Base-by-base conservation (phyloP, 1,140 invertebrate genomes). In the Apocrypta bakeri region DNA sequence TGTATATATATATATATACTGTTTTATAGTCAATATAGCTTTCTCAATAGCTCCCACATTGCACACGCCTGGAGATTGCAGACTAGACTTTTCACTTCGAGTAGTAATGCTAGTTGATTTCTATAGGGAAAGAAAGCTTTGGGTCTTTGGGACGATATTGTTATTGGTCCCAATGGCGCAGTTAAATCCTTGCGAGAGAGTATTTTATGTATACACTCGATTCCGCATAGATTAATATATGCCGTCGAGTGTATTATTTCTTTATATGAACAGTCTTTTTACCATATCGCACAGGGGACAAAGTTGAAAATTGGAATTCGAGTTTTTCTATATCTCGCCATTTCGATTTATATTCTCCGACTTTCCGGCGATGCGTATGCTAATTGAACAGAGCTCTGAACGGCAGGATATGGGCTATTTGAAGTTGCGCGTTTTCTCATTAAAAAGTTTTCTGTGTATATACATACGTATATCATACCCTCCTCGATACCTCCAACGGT, bases 141-240 rank as follows among this genome's bases (percentile, higher is more conserved):
- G 31, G 73, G 31, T 77, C 73, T 71, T 83, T 74, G 79, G 21
- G 33, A 68, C 74, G 82, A 83, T 74, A 74, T 83, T 74, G 71
- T 69, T 56, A 78, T 83, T 64, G 81, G 33, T 83, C 76, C 76
- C 82, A 83, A 72, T 79, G 76, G 74, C 61, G 69, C 71, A 56
- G 82, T 83, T 83, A 83, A 83, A 74, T 79, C 69, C 73, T 64
- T 25, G 40, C 0, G 27, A 42, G 27, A 42, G 25, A 48, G 11
- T 63, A 68, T n/a, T n/a, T n/a, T n/a, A n/a, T n/a, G n/a, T 29
- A 4, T 17, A 25, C 17, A 25, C 66, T 27, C 66, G 66, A 7
- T 68, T 9, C 12, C n/a, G n/a, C 33, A 37, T 37, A 37, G 33
- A 37, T 37, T 2, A 24, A 63, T n/a, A 6, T 2, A 1, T 63